phyloP scores from a whole-genome alignment of 92 coral and sea anemone genomes.

The Meandrina meandrites region DNA sequence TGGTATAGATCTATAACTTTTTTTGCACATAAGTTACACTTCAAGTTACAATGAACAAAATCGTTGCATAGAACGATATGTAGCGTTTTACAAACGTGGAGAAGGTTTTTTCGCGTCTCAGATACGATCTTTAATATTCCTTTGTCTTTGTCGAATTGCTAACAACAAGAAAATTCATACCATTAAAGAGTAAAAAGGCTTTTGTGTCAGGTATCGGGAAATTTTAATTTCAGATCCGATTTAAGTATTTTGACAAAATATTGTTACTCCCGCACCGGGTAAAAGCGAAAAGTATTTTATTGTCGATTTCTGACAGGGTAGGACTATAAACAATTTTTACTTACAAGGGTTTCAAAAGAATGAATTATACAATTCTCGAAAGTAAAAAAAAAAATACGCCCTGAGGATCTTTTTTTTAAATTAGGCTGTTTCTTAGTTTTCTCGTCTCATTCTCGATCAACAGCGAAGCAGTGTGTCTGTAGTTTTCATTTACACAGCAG shows the following conservation, averaged over 20 bases:
- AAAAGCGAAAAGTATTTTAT: conserved; percentile 1
- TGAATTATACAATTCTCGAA: not conserved
- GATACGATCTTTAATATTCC: not conserved
- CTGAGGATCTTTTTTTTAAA: not conserved
- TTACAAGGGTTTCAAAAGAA: not conserved
- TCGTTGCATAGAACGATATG: not conserved
- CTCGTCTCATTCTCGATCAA: conserved; percentile 20
- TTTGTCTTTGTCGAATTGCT: not conserved
- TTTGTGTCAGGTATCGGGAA: conserved; percentile 16
- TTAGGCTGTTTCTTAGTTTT: not conserved
- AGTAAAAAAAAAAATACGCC: not conserved
- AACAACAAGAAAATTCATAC: conserved; percentile 23
- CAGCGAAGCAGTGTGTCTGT: conserved; percentile 36
- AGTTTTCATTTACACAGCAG: conserved; percentile 41
- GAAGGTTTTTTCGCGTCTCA: not conserved
- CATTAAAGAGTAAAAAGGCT: conserved; percentile 4
- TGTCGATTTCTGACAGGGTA: not conserved
- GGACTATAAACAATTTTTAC: not conserved
- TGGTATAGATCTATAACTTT: not conserved
- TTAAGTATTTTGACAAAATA: conserved; percentile 24
- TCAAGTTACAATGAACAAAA: not conserved
- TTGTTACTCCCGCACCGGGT: not conserved
- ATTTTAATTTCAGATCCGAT: conserved; percentile 31
- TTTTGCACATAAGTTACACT: not conserved
- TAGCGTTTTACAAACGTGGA: not conserved